phyloP scores from a whole-genome alignment of 2,888 invertebrate genomes.

The Fragum sueziense region DNA sequence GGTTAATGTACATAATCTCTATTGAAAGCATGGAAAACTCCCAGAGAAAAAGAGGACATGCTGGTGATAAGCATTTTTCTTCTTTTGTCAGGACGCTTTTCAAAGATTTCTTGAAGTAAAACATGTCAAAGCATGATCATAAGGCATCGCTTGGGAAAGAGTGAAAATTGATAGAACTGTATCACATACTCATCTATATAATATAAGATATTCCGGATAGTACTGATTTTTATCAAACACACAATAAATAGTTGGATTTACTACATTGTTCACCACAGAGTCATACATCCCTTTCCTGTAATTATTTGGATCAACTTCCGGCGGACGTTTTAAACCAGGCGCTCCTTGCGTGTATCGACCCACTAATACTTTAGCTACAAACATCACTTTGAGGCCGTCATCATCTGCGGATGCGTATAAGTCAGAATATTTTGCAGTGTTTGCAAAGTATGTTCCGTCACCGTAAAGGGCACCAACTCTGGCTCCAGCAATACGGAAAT shows the following conservation, averaged over 20 bases:
- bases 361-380: slow-evolving; percentile 58
- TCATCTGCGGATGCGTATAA: slow-evolving; percentile 44
- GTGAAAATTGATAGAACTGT: no score
- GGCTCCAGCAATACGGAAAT: slow-evolving; percentile 63
- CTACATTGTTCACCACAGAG: slow-evolving; percentile 66
- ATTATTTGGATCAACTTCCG: slow-evolving; percentile 47
- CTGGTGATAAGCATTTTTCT: not conserved
- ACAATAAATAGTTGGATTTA: slow-evolving; percentile 68
- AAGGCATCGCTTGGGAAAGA: not conserved
- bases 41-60: not conserved
- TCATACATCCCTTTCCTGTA: slow-evolving; percentile 63
- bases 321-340: slow-evolving; percentile 83
- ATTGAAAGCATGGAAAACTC: not conserved
- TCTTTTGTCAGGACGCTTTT: not conserved
- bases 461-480: slow-evolving; percentile 64
- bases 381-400: slow-evolving; percentile 53
- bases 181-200: slow-evolving; percentile 48
- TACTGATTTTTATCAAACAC: slow-evolving; percentile 72
- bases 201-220: slow-evolving; percentile 71
- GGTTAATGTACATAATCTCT: not conserved
- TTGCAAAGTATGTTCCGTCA: slow-evolving; percentile 56
- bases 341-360: slow-evolving; percentile 40
- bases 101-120: not conserved
- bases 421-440: slow-evolving; percentile 56
- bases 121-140: not conserved